Base-by-base conservation (phyloP, 1,140 invertebrate genomes). In the Rhyzopertha dominica region DNA sequence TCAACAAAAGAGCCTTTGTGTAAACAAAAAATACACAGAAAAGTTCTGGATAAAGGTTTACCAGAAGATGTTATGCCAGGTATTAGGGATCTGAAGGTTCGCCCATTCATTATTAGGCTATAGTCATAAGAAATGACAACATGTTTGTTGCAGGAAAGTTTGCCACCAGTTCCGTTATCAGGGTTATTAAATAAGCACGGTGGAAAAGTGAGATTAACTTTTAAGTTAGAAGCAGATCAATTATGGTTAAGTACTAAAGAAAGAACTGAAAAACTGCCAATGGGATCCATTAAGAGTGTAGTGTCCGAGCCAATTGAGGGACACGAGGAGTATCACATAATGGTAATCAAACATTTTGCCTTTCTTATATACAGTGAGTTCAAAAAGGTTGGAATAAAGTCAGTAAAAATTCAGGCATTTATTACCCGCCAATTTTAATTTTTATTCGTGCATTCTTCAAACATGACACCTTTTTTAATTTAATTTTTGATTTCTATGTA, bases 191-290 rank as follows among this genome's bases (percentile, higher is more conserved):
- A 94, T 66, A 91, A 92, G 66, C 79, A 81, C 56, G 90, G 90
- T n/a, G 85, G 87, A 1, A 95, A 95, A 79, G 89, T 95, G 32
- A 74, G 91, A 59, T 73, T 95, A 40, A 95, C 91, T 26, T 95
- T 95, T 65, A 95, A 95, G 76, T 72, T 94, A 54, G 91, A 95
- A 69, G 74, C 82, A 44, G 91, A 95, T 68, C 88, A 95, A 66
- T 68, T 95, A 5, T 95, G 92, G 92, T 82, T 95, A 37, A 90
- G 90, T 28, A 95, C 90, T 12, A 95, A 93, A 74, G 90, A 95
- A 71, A 74, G 90, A 56, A 95, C 92, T 52, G 89, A 95, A 58
- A 95, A 95, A 72, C 77, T 95, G 61, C 79, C 85, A 47, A 92
- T 95, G 85, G 86, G 81, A 57, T 87, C 88, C 18, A 94, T 95